Base-by-base conservation (phyloP, 2,797 vertebrate species). In the Bucorvus abyssinicus region DNA sequence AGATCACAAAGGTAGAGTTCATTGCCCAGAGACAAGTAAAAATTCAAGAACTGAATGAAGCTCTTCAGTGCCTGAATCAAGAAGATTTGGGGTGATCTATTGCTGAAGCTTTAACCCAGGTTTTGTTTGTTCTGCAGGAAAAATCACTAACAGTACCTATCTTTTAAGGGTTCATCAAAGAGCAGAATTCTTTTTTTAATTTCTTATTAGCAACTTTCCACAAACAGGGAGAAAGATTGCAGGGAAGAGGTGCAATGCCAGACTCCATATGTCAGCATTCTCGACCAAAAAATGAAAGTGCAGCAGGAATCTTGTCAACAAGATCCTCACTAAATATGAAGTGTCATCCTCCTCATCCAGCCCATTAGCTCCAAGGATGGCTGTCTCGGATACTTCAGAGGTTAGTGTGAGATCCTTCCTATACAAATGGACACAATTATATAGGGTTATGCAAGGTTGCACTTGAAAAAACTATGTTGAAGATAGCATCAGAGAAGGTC, bases 401-500 rank as follows among this genome's bases (percentile, higher is more conserved):
- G 19, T n/a, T 76, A 15, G 2, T 76, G n/a, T 50, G 42, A 85
- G 49, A 44, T 29, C 30, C 14, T 71, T 56, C 12, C 38, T 53
- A 34, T 1, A 49, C 6, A 1, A 3, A 14, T 9, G n/a, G 7
- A 30, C 50, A 49, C 2, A 1, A 36, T 57, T 38, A 53, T 5
- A 13, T 15, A 22, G 27, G 3, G 13, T 49, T 81, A 52, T 78
- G 30, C 30, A 65, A 76, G 44, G 20, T 0, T 55, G 23, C 20
- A 5, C 26, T 81, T 70, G 49, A 49, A 77, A 78, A 89, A 24
- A 7, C 53, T 79, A 1, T 71, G 88, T 90, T 56, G 45, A 78
- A 84, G 49, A 86, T 2, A 53, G 14, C 42, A 65, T 52, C 44
- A 65, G 52, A 85, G 38, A 50, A 65, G 27, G 10, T 20, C n/a